Percentiles rank a stretch among this genome's conserved stretches.
Evolutionary conservation across 2,888 invertebrate genomes (phyloP).

Genomic region (Omphaloscelis lunosa): DNA sequence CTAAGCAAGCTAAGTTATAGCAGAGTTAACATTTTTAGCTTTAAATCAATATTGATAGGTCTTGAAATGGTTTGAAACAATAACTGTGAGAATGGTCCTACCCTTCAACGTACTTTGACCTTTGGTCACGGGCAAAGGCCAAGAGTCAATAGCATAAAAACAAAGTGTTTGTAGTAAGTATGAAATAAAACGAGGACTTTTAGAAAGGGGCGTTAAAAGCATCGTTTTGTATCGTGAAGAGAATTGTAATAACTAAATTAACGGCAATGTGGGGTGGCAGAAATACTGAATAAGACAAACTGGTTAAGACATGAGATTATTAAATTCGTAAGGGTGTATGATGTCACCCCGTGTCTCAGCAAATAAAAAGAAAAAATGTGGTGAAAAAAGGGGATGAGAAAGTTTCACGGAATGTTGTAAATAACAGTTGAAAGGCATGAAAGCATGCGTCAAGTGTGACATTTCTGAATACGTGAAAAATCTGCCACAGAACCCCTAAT

Average conservation of each 20-base stretch:
- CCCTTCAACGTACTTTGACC: constrained; percentile 33
- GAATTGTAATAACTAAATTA: constrained; percentile 42
- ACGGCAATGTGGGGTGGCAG: not conserved
- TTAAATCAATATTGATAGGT: constrained; percentile 36
- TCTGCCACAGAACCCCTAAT: not conserved
- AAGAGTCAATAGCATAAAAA: constrained; percentile 55
- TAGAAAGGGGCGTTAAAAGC: constrained; percentile 37
- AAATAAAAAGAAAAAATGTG: no score
- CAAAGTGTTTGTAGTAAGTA: constrained; percentile 39
- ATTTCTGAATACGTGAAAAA: not conserved
- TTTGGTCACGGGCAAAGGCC: constrained; percentile 43
- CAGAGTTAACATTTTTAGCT: constrained; percentile 8
- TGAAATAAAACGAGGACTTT: constrained; percentile 45
- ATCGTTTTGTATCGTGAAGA: constrained; percentile 39
- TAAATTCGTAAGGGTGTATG: not conserved
- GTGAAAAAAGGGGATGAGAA: not conserved
- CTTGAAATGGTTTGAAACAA: constrained; percentile 40
- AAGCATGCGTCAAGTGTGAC: not conserved
- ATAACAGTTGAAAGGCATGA: not conserved
- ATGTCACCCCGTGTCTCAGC: not conserved
- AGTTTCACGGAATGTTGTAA: not conserved
- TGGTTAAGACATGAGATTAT: not conserved
- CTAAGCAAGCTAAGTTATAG: constrained; percentile 19
- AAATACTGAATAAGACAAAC: not conserved
- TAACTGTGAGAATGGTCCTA: constrained; percentile 17